Percentiles rank a stretch among this genome's conserved stretches.
These are phyloP conservation scores for Euura saliciscinereae DNA, from an alignment of 1,140 invertebrate species.

Conservation along the genomic window DNA sequence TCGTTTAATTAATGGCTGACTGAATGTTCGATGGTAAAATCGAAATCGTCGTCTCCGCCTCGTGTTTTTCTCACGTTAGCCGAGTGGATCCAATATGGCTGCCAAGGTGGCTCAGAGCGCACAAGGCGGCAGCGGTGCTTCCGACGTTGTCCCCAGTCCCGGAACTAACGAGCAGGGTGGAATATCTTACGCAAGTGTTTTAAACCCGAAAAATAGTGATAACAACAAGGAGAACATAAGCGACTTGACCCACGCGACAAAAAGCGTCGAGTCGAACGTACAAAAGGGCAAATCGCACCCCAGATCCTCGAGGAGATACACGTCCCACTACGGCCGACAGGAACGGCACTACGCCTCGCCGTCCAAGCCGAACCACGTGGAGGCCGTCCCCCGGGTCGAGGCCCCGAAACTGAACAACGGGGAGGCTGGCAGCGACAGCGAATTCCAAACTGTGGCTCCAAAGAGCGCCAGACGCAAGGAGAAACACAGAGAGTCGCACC, in stretches of 20 bases:
- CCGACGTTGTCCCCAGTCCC: conserved; percentile 24
- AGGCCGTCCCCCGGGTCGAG: background rate
- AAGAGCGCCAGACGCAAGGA: conserved; percentile 56
- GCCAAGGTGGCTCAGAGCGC: conserved; percentile 41
- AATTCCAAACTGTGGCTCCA: conserved; percentile 54
- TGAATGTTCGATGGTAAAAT: background rate
- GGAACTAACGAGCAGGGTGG: conserved; percentile 37
- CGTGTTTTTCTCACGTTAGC: conserved; percentile 38
- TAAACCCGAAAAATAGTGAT: conserved; percentile 55
- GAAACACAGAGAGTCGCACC: conserved; percentile 38
- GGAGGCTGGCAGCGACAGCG: conserved; percentile 45
- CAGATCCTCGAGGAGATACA: conserved; percentile 20
- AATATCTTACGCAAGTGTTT: conserved; percentile 59
- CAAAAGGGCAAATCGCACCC: conserved; percentile 37
- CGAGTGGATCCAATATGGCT: conserved; percentile 46
- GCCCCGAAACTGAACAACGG: conserved; percentile 37
- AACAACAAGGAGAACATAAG: conserved; percentile 62
- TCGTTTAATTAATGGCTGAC: background rate
- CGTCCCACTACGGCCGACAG: background rate
- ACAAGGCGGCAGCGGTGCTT: conserved; percentile 39
- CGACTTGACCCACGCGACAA: conserved; percentile 23
- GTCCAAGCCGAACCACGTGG: conserved; percentile 16
- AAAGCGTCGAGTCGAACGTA: conserved; percentile 11
- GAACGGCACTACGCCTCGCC: background rate
- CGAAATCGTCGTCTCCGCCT: conserved; percentile 28